Evolutionary conservation across 2,113 vertebrate genomes (phyloP).

Genomic region (Callithrix jacchus): DNA sequence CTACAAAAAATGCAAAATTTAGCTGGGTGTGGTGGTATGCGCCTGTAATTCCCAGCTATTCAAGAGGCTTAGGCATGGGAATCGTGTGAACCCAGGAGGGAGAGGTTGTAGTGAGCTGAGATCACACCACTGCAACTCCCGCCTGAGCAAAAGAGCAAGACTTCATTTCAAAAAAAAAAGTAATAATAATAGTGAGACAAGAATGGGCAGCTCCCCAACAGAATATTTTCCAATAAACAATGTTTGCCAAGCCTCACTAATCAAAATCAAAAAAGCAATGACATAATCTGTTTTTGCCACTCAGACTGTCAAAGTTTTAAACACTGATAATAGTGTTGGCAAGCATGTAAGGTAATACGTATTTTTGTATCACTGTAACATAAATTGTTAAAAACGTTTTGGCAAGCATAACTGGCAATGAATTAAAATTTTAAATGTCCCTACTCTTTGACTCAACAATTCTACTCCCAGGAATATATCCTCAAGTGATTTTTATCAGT

Average conservation of each 20-base stretch:
- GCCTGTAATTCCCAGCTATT: no score
- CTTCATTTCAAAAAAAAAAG: neutral
- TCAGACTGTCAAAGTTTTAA: neutral
- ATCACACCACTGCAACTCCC: neutral
- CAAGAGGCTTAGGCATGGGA: no score
- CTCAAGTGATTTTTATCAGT: neutral
- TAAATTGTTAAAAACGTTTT: neutral
- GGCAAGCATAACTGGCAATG: neutral
- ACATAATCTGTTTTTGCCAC: neutral
- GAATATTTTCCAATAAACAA: neutral
- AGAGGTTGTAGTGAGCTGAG: neutral
- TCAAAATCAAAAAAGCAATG: neutral
- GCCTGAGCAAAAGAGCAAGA: neutral
- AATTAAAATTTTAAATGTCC: neutral
- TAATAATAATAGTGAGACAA: neutral
- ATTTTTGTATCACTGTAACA: neutral
- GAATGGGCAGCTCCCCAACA: neutral
- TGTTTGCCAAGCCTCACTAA: neutral
- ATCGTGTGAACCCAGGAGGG: neutral
- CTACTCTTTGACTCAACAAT: neutral
- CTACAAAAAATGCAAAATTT: no score
- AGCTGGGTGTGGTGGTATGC: no score
- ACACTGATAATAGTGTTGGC: neutral
- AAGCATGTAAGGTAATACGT: neutral
- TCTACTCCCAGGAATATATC: neutral